phyloP scores from a whole-genome alignment of 2,113 vertebrate genomes.

The Neodontobutis hainanensis region DNA sequence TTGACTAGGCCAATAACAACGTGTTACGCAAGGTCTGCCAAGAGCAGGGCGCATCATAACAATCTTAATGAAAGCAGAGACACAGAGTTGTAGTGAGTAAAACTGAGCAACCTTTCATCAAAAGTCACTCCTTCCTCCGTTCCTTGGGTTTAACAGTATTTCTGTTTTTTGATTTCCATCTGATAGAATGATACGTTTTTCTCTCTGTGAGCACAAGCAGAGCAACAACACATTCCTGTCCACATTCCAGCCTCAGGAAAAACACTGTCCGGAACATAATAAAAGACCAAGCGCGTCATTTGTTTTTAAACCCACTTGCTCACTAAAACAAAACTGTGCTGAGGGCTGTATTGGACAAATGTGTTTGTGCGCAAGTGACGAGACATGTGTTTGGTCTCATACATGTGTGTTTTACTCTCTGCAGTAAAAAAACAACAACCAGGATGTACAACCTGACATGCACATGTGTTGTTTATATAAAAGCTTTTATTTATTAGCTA shows the following conservation, averaged over 20 bases:
- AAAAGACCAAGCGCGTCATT: slow-evolving; percentile 75
- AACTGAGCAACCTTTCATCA: slow-evolving; percentile 33
- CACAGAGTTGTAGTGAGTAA: slow-evolving; percentile 20
- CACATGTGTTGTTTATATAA: slow-evolving; percentile 11
- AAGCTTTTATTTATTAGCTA: not conserved
- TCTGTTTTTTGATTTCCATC: slow-evolving; percentile 38
- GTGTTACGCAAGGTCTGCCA: slow-evolving; percentile 60
- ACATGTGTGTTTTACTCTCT: slow-evolving; percentile 31
- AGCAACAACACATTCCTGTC: slow-evolving; percentile 79
- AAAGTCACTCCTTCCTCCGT: slow-evolving; percentile 20
- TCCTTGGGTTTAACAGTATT: not conserved
- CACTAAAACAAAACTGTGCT: slow-evolving; percentile 66
- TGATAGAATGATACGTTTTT: slow-evolving; percentile 61
- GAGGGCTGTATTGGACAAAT: slow-evolving; percentile 59
- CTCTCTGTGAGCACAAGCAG: slow-evolving; percentile 68
- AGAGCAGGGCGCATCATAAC: slow-evolving; percentile 66
- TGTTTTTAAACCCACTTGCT: slow-evolving; percentile 75
- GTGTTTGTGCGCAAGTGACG: slow-evolving; percentile 53
- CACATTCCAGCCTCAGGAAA: slow-evolving; percentile 77
- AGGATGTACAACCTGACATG: slow-evolving; percentile 16
- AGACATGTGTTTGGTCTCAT: slow-evolving; percentile 59
- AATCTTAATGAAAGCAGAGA: slow-evolving; percentile 69
- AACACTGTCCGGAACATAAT: slow-evolving; percentile 79
- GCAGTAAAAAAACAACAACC: slow-evolving; percentile 25
- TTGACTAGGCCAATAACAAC: slow-evolving; percentile 40